A percentile compares a stretch with the other conserved stretches of the same genome.
phyloP scores from a whole-genome alignment of 2,113 vertebrate genomes.

The Eonycteris spelaea region DNA sequence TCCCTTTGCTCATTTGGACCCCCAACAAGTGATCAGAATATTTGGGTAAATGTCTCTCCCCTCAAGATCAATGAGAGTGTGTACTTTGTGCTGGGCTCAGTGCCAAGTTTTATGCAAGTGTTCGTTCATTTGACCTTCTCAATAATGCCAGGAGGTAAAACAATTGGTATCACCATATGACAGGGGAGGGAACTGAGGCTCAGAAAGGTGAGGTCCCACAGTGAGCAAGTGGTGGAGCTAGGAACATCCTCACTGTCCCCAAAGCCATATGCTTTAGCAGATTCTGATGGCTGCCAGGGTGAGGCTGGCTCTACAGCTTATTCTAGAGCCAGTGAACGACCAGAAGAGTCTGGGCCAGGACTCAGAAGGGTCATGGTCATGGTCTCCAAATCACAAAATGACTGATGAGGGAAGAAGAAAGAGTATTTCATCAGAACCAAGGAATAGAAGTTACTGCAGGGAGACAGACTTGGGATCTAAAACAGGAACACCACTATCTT shows the following conservation, averaged over 20 bases:
- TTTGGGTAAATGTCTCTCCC: background rate
- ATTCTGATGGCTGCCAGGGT: accelerated
- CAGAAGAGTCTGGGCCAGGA: background rate
- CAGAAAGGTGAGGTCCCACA: accelerated
- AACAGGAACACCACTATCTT: background rate
- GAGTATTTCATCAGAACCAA: background rate
- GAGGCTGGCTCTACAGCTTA: background rate
- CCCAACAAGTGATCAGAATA: slow-evolving; percentile 19
- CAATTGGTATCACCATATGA: accelerated
- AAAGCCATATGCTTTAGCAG: background rate
- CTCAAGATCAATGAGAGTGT: background rate
- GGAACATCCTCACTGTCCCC: accelerated
- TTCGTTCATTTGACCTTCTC: background rate
- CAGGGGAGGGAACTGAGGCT: background rate
- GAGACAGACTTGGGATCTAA: background rate
- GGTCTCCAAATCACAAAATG: background rate
- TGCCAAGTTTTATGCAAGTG: background rate
- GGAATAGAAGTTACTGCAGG: background rate
- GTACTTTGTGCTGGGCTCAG: accelerated
- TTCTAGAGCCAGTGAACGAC: accelerated
- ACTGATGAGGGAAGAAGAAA: background rate
- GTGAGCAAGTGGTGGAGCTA: background rate
- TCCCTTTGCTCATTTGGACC: background rate
- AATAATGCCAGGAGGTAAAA: background rate
- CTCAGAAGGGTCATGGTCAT: background rate